A percentile compares a stretch with the other conserved stretches of the same genome.
phyloP scores from a whole-genome alignment of 2,888 invertebrate genomes.

The Esperia sulphurella region DNA sequence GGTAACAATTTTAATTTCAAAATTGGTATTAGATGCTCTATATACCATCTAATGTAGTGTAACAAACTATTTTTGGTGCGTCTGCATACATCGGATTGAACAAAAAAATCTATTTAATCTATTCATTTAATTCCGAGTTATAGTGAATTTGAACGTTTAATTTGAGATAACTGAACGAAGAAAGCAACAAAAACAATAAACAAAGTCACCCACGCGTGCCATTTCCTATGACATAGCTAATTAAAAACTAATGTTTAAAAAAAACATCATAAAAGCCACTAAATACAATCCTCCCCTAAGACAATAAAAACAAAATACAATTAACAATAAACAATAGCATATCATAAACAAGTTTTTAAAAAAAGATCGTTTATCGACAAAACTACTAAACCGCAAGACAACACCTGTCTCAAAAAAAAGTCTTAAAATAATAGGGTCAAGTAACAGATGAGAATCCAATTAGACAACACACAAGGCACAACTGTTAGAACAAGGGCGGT shows the following conservation, averaged over 20 bases:
- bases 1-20: too few relatives aligned
- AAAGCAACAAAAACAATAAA: slow-evolving; percentile 23
- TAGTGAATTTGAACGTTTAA: too few relatives aligned
- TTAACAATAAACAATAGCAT: slow-evolving; percentile 24
- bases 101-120: too few relatives aligned
- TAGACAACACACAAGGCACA: neutral
- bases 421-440: neutral
- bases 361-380: slow-evolving; percentile 8
- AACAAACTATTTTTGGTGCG: too few relatives aligned
- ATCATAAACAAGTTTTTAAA: slow-evolving; percentile 13
- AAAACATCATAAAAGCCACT: slow-evolving; percentile 16
- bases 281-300: slow-evolving; percentile 14
- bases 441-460: neutral
- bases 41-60: too few relatives aligned
- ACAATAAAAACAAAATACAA: slow-evolving; percentile 24
- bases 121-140: too few relatives aligned
- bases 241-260: slow-evolving; percentile 10
- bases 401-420: slow-evolving; percentile 5
- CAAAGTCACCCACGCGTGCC: slow-evolving; percentile 12
- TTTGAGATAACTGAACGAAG: neutral
- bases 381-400: neutral
- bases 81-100: too few relatives aligned
- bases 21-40: too few relatives aligned
- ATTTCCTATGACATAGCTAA: slow-evolving; percentile 4
- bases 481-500: too few relatives aligned